phyloP scores from a whole-genome alignment of 2,113 vertebrate species.

The Bostrychus sinensis region DNA sequence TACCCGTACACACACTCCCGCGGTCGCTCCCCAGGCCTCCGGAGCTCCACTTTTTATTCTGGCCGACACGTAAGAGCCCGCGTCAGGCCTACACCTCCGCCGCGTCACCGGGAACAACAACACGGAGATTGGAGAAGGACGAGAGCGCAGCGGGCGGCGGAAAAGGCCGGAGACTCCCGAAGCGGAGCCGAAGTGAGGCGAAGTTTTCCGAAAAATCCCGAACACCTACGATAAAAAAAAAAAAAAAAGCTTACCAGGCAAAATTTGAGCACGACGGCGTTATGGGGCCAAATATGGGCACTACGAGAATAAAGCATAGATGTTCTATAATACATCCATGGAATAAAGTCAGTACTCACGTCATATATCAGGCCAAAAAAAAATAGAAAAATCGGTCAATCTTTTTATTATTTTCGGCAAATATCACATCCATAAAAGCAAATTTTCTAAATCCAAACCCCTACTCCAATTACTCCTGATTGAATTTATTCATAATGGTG shows the following conservation, averaged over 20 bases:
- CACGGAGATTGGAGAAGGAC: conserved; percentile 79
- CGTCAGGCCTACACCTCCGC: conserved; percentile 99
- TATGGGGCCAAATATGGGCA: too few relatives aligned
- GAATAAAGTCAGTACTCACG: too few relatives aligned
- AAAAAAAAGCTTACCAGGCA: not conserved
- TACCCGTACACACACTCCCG: conserved; percentile 91
- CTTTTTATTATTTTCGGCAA: too few relatives aligned
- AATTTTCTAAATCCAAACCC: too few relatives aligned
- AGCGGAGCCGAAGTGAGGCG: conserved; percentile 54
- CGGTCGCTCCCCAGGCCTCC: conserved; percentile 94
- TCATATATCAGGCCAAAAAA: too few relatives aligned
- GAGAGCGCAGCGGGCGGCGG: conserved; percentile 67
- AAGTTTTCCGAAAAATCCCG: conserved; percentile 27
- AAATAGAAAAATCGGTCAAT: too few relatives aligned
- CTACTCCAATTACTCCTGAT: too few relatives aligned
- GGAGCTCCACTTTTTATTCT: conserved; percentile 98
- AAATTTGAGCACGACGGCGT: too few relatives aligned
- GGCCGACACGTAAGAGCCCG: conserved; percentile 99
- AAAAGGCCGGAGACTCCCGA: conserved; percentile 39
- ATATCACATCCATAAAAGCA: too few relatives aligned
- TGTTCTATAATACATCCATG: too few relatives aligned
- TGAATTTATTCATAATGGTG: too few relatives aligned
- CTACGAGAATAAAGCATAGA: too few relatives aligned
- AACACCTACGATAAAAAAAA: conserved; percentile 16
- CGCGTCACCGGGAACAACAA: conserved; percentile 95